These are phyloP conservation scores for Eupithecia subfuscata DNA, from an alignment of 2,888 invertebrate genomes.

Conservation along the genomic window DNA sequence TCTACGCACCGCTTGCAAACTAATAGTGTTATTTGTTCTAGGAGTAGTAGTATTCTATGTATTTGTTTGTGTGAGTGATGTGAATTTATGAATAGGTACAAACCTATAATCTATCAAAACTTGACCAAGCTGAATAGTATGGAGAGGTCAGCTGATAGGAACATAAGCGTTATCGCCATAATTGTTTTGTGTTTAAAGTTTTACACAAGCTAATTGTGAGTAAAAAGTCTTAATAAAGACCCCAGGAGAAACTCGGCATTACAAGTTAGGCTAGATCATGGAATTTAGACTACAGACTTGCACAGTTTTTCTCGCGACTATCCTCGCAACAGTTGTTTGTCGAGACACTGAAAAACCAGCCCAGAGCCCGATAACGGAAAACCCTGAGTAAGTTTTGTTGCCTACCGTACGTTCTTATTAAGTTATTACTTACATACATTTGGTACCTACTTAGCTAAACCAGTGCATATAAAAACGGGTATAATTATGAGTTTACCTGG, in stretches of 20 bases:
- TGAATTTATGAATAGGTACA: not conserved
- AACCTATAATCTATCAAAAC: not conserved
- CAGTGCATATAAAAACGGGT: not conserved
- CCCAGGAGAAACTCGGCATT: not conserved
- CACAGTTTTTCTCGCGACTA: constrained; percentile 4
- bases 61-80: not conserved
- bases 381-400: constrained; percentile 25
- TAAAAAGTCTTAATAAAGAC: not conserved
- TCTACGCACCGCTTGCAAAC: not conserved
- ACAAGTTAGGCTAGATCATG: constrained; percentile 16
- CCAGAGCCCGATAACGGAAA: constrained; percentile 2
- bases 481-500: too few relatives aligned
- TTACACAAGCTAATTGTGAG: not conserved
- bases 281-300: constrained; percentile 13
- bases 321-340: constrained; percentile 13
- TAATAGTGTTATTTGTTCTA: not conserved
- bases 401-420: not conserved
- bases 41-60: too few relatives aligned
- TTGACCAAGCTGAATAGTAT: not conserved
- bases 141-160: not conserved
- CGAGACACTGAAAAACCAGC: constrained; percentile 16
- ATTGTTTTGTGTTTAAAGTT: not conserved
- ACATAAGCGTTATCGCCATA: not conserved
- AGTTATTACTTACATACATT: too few relatives aligned
- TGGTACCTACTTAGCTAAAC: not conserved